Base-by-base conservation (phyloP, 2,113 vertebrate species). In the Anoura caudifer region DNA sequence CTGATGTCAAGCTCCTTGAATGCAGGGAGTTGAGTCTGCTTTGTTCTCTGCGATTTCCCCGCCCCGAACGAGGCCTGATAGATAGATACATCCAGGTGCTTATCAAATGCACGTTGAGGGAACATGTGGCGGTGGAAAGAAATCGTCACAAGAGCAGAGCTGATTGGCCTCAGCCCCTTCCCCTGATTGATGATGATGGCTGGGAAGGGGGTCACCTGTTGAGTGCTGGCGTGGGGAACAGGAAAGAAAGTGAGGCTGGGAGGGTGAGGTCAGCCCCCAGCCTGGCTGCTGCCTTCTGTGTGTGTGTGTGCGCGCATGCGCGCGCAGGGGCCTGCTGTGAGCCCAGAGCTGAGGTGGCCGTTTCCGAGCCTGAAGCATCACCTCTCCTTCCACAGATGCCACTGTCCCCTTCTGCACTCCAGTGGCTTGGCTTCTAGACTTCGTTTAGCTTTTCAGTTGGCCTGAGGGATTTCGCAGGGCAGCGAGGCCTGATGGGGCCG, bases 281-380 rank as follows among this genome's bases (percentile, higher is more conserved):
- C 50, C n/a, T 5, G 16, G 52, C 67, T 43, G 45, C 52, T 50
- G 33, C 26, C 33, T 3, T 50, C 26, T 2, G 17, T 1, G 17
- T 38, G 8, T 54, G 12, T n/a, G n/a, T n/a, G n/a, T n/a, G n/a
- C n/a, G n/a, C n/a, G n/a, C n/a, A n/a, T n/a, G n/a, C n/a, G n/a
- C n/a, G n/a, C n/a, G n/a, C n/a, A n/a, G n/a, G n/a, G n/a, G n/a
- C 41, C 31, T 1, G 3, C 28, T 7, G 1, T 0, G 5, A 2
- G 3, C 22, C 31, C 24, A 0, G 16, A 2, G 0, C 59, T 45
- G 41, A 31, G 6, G 0, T 12, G 73, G 73, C 41, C 0, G 0
- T 70, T 47, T 52, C 24, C 3, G 81, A 19, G 45, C 24, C 24
- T 0, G 0, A 6, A 2, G 36, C 7, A 3, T 31, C n/a, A 3